Evolutionary conservation across 92 coral and sea anemone genomes (phyloP).

Genomic region (Epizoanthus illoricatus): DNA sequence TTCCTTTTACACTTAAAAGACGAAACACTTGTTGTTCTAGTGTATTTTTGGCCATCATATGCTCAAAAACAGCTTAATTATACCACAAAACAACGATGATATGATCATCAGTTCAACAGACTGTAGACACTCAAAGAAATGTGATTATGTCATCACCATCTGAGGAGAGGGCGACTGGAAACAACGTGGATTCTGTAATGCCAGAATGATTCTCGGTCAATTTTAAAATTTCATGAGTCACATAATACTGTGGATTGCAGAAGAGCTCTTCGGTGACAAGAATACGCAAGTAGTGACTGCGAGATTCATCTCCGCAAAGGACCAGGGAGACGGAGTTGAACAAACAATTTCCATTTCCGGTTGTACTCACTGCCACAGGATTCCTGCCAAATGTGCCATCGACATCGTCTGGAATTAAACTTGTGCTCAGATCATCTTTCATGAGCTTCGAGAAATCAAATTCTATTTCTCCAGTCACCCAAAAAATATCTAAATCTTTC

Average conservation of each 20-base stretch:
- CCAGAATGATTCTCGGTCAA: slow-evolving; percentile 15
- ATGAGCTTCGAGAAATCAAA: no score
- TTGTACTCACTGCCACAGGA: slow-evolving; percentile 36
- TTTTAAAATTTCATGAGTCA: slow-evolving; percentile 34
- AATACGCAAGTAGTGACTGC: slow-evolving; percentile 25
- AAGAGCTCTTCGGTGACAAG: slow-evolving; percentile 45
- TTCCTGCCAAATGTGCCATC: background rate
- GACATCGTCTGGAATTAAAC: slow-evolving; percentile 23
- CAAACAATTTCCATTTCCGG: slow-evolving; percentile 46
- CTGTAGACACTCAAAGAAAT: no score
- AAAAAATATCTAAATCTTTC: no score
- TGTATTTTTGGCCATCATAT: no score
- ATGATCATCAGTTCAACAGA: no score
- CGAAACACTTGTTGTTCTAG: no score
- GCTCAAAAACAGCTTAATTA: no score
- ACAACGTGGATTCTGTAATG: slow-evolving; percentile 16
- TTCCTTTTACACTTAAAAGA: no score
- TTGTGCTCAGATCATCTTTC: no score
- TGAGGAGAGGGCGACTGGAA: slow-evolving; percentile 28
- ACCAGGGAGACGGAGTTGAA: slow-evolving; percentile 37
- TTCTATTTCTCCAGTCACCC: no score
- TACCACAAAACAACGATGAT: no score
- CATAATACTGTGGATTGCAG: slow-evolving; percentile 38
- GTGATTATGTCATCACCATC: slow-evolving; percentile 24
- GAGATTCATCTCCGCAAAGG: slow-evolving; percentile 43